phyloP scores from a whole-genome alignment of 2,888 invertebrate species.

The Parthenolecanium corni region DNA sequence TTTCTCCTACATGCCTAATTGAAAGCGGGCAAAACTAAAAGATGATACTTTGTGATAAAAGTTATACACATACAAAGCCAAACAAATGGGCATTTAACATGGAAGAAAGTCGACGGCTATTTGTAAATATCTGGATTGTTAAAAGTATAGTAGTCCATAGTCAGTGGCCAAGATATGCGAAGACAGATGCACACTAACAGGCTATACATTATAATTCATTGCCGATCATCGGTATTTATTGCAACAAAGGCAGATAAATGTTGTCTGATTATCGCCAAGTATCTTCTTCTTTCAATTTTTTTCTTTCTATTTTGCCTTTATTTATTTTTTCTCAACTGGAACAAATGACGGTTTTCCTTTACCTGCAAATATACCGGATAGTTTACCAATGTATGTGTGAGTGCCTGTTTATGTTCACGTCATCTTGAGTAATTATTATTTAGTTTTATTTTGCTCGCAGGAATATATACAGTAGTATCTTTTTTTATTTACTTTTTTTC shows the following conservation, averaged over 20 bases:
- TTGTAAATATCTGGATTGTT: constrained; percentile 24
- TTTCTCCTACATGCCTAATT: too few species aligned
- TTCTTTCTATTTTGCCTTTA: too few species aligned
- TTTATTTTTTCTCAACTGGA: constrained; percentile 15
- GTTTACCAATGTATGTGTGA: too few species aligned
- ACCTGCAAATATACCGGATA: not conserved
- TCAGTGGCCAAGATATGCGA: too few species aligned
- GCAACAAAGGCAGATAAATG: constrained; percentile 25
- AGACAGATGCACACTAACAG: constrained; percentile 9
- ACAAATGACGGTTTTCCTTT: constrained; percentile 19
- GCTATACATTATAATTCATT: constrained; percentile 18
- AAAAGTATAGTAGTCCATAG: constrained; percentile 5
- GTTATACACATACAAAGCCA: not conserved
- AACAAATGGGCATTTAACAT: constrained; percentile 17
- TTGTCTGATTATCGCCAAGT: constrained; percentile 20
- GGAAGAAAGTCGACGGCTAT: constrained; percentile 11
- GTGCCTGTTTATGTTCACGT: not conserved
- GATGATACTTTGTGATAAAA: too few species aligned
- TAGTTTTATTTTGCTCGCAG: too few species aligned
- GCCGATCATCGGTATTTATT: constrained; percentile 23
- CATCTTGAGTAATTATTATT: not conserved
- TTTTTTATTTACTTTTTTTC: too few species aligned
- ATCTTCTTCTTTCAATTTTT: too few species aligned
- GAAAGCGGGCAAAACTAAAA: too few species aligned
- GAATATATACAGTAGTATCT: too few species aligned